A percentile compares a stretch with the other conserved stretches of the same genome.
These are phyloP conservation scores for Micronycteris hirsuta DNA, from an alignment of 2,113 vertebrate species.

Conservation along the genomic window DNA sequence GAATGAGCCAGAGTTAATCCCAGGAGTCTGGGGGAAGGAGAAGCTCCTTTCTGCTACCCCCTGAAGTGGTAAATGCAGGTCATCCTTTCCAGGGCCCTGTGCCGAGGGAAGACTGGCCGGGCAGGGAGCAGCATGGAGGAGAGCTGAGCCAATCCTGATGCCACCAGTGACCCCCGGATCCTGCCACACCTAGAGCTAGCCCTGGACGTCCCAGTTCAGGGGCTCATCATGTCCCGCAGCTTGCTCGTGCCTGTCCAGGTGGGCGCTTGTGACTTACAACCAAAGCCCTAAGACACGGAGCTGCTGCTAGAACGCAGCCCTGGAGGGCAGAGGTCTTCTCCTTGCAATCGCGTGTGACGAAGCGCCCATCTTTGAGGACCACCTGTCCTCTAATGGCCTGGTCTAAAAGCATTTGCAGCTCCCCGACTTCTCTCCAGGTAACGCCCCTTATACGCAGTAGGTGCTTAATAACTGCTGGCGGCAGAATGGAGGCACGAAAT, in stretches of 20 bases:
- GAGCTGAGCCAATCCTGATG: neutral
- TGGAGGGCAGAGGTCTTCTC: neutral
- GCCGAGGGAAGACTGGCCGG: neutral
- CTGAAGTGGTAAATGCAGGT: neutral
- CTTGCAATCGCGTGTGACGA: neutral
- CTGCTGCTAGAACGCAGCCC: neutral
- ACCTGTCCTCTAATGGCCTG: neutral
- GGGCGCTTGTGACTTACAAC: neutral
- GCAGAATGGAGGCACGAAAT: neutral
- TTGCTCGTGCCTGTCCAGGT: neutral
- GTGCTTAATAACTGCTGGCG: neutral
- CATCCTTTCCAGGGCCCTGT: neutral
- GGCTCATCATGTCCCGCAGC: neutral
- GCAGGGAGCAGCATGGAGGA: neutral
- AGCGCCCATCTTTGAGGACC: neutral
- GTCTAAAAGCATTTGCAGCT: neutral
- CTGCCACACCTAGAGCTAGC: neutral
- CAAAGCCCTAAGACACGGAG: neutral
- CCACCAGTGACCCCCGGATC: neutral
- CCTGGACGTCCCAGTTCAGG: neutral
- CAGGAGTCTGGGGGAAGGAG: neutral
- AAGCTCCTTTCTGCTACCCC: neutral
- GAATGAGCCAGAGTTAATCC: neutral
- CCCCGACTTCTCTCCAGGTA: neutral
- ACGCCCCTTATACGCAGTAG: neutral